Evolutionary conservation across 2,888 invertebrate genomes (phyloP), one percentile per base, ranked within the genome.

Genomic region (Isoperla grammatica): DNA sequence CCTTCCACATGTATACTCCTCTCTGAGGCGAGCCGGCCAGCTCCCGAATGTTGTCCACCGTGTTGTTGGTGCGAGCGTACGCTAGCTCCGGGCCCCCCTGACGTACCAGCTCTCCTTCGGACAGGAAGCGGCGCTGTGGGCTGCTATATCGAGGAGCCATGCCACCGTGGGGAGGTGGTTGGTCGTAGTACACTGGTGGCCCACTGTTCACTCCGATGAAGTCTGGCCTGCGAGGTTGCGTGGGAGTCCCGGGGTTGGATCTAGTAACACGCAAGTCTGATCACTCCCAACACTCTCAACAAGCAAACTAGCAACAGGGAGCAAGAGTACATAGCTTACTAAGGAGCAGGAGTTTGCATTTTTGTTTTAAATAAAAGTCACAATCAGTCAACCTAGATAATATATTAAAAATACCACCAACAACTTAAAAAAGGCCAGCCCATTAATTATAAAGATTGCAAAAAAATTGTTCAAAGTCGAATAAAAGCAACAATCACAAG

Each of bases 211-310:
- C 88, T 69, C 88, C 85, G 74, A 91, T 90, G 78, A 91, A 92
- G 78, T 91, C 91, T 61, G 91, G 91, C 68, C 91, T 83, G 71
- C 90, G 83, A 69, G 90, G 88, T 81, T 90, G 90, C 71, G 92
- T 92, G 70, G 93, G 93, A 71, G 92, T 92, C 74, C 91, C 90
- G 70, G 92, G 93, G 79, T 92, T 92, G 69, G 92, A 92, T 85
- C 92, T 92, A 43, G 43, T 15, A 13, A 45, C 35, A 2, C 11
- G 13, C 2, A 39, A 39, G 37, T 37, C 11, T 5, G 22, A 49
- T 15, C 45, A 45, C 5, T 45, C 15, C 4, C 45, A 15, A 15
- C 19, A 17, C 13, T 6, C 13, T 17, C 4, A 45, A 2, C 45
- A 45, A 19, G 17, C 45, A 15, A 15, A n/a, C n/a, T 29, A 35